Evolutionary conservation across 2,113 vertebrate species (phyloP), one percentile per base, ranked within the genome.

Genomic region (Pelmatolapia mariae): DNA sequence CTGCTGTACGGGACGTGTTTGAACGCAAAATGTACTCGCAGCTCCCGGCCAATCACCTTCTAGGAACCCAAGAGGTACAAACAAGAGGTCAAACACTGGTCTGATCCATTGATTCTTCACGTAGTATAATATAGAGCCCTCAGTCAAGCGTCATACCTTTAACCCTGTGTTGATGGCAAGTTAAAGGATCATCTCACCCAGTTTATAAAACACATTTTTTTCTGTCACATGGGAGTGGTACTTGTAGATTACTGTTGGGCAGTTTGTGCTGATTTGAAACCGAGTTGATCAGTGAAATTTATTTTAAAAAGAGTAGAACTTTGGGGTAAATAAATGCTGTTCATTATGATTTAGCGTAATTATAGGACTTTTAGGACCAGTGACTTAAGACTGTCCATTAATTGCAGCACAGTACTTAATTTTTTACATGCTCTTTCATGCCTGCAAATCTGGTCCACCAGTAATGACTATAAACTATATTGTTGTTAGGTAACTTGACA

Each of bases 1-100:
- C 98, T 81, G 98, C 98, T 1, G 91, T 97, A 3, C 95, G 94
- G 45, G 97, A 99, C 0, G 98, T 99, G 4, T 99, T 99, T 95
- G 96, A 98, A 56, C 94, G 96, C 83, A 97, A 97, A 80, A 97
- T 97, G 89, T 97, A 97, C 96, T 98, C 98, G 10, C 98, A 99
- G 94, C 94, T 99, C 40, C 98, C 98, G 57, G 98, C 98, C 90
- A 99, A 99, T 92, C 47, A 97, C 63, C 89, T 98, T 5, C 84
- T 97, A 24, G 96, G 94, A 40, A 93, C 66, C 82, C 80, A 93
- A 71, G 96, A 98, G 98, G 98, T 99, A 97, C 94, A 92, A 24
- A 15, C 4, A 3, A 56, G 2, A 56, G 53, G 11, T 26, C 19
- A 43, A 31, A 61, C 57, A 10, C 4, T 40, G 8, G 2, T 71